Evolutionary conservation across 1,140 invertebrate species (phyloP).

Genomic region (Drosophila equinoxialis): DNA sequence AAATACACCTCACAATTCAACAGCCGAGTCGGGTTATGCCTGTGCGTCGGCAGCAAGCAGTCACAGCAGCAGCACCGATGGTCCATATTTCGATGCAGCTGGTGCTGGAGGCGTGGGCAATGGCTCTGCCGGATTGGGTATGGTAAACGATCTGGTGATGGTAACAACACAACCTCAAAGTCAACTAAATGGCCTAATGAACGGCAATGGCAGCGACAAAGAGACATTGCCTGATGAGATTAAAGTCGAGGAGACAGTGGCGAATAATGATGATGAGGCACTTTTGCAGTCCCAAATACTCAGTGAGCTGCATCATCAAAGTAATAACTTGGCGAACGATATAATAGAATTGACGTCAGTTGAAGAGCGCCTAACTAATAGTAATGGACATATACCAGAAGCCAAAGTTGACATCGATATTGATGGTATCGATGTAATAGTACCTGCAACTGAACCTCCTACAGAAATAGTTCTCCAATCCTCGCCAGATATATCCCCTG

Average conservation of each 20-base stretch:
- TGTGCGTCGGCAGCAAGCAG: conserved; percentile 82
- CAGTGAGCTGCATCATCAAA: conserved; percentile 68
- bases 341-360: conserved; percentile 14
- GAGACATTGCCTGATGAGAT: conserved; percentile 12
- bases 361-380: conserved; percentile 28
- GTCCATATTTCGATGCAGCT: conserved; percentile 84
- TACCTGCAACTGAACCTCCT: conserved; percentile 3
- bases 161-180: conserved; percentile 48
- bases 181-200: conserved; percentile 43
- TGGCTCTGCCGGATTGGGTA: conserved; percentile 17
- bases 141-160: conserved; percentile 33
- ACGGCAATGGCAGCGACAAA: conserved; percentile 45
- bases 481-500: conserved; percentile 24
- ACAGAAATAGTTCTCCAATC: background rate
- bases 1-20: conserved; percentile 83
- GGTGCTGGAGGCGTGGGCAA: conserved; percentile 59
- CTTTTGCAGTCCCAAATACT: conserved; percentile 68
- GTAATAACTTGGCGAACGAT: conserved; percentile 36
- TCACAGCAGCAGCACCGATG: conserved; percentile 83
- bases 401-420: conserved; percentile 9
- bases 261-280: conserved; percentile 34
- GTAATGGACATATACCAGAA: conserved; percentile 44
- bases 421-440: background rate
- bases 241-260: conserved; percentile 13
- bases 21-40: conserved; percentile 84